Conservation (phyloP, 2,113 vertebrate species). For the Actenoides hombroni region DNA sequence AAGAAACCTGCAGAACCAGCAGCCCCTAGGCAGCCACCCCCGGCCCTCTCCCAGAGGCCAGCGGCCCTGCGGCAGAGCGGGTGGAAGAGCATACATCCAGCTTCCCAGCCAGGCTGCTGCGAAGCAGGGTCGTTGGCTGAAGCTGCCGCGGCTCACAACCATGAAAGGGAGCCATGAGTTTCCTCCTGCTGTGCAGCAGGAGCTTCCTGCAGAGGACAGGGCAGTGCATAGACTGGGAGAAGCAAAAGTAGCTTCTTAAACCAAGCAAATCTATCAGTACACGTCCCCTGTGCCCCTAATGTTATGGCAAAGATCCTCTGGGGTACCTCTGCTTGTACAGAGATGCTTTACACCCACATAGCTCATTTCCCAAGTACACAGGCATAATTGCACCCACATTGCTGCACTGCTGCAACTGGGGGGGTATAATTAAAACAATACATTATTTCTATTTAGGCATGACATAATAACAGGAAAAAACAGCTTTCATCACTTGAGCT, state of each 20-base stretch:
- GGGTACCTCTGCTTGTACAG: neutral
- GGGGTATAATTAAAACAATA: slow-evolving; percentile 17
- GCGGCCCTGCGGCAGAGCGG: neutral
- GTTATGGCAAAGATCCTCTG: neutral
- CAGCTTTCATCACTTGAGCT: neutral
- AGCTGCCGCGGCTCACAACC: neutral
- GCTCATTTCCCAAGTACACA: neutral
- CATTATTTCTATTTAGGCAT: neutral
- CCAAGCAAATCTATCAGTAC: neutral
- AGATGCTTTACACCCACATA: neutral
- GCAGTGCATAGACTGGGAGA: neutral
- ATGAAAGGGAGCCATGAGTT: neutral
- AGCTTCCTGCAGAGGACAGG: neutral
- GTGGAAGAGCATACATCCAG: neutral
- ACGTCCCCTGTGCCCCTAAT: accelerated
- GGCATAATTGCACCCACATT: neutral
- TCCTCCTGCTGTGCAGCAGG: neutral
- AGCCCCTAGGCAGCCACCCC: neutral
- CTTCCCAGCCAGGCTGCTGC: neutral
- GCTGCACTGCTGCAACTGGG: neutral
- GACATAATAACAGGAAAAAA: neutral
- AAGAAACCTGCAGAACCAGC: neutral
- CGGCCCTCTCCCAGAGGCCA: neutral
- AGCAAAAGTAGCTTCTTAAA: neutral
- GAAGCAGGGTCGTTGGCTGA: neutral